phyloP scores from a whole-genome alignment of 2,797 vertebrate species.

The Iguana delicatissima region DNA sequence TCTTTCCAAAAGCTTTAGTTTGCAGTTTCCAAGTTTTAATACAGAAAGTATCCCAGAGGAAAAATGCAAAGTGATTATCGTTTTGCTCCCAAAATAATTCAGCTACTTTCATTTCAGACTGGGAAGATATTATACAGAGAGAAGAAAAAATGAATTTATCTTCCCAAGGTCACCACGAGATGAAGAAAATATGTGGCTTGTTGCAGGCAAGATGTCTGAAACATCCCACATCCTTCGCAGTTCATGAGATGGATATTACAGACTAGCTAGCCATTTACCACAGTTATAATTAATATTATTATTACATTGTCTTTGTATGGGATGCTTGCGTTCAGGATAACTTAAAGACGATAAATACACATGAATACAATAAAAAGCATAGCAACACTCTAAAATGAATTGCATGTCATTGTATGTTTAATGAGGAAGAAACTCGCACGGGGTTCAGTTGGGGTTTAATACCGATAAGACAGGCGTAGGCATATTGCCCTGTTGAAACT shows the following conservation, averaged over 20 bases:
- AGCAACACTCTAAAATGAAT: background rate
- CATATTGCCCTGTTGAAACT: no score
- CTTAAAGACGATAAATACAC: background rate
- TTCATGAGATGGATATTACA: background rate
- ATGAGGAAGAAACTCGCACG: background rate
- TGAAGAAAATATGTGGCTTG: background rate
- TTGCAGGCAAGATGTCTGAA: background rate
- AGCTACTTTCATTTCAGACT: background rate
- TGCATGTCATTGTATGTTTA: no score
- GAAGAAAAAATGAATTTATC: no score
- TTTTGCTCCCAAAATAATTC: background rate
- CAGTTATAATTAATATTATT: background rate
- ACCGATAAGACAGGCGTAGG: no score
- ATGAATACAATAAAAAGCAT: background rate
- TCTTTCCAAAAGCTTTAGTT: background rate
- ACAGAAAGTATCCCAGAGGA: background rate
- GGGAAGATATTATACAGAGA: background rate
- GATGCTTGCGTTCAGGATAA: background rate
- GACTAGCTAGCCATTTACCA: background rate
- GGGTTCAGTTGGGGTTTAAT: background rate
- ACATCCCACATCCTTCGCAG: no score
- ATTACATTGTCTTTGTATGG: background rate
- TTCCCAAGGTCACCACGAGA: background rate
- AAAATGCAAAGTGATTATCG: background rate
- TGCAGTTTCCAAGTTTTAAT: background rate